Evolutionary conservation across 2,797 vertebrate species (phyloP).

Genomic region (Fistularia commersonii): DNA sequence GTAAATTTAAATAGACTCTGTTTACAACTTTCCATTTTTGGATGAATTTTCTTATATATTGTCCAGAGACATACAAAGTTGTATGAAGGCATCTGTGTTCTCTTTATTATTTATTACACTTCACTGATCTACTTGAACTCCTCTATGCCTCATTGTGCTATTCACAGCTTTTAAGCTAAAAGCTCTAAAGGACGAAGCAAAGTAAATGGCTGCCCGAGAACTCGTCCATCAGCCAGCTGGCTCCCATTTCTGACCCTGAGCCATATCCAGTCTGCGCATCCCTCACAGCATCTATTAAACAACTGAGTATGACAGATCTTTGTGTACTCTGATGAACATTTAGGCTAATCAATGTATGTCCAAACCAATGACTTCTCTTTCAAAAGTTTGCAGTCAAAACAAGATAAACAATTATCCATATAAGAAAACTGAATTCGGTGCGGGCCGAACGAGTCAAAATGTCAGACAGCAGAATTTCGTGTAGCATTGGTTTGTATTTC

Average conservation of each 20-base stretch:
- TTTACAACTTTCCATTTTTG: no score
- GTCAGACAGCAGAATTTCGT: constrained; percentile 1
- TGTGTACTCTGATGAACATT: constrained; percentile 54
- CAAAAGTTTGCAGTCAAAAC: constrained; percentile 48
- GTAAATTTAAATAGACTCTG: no score
- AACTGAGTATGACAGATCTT: constrained; percentile 45
- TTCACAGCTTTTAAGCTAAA: constrained; percentile 54
- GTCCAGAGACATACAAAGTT: background rate
- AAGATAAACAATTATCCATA: no score
- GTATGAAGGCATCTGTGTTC: constrained; percentile 3
- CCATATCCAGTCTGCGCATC: constrained; percentile 42
- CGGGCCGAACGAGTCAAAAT: no score
- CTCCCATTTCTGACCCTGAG: constrained; percentile 41
- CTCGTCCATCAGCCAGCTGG: constrained; percentile 50
- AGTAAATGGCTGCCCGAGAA: constrained; percentile 47
- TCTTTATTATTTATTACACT: constrained; percentile 11
- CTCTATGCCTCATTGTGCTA: constrained; percentile 43
- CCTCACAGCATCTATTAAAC: constrained; percentile 31
- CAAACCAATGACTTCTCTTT: constrained; percentile 50
- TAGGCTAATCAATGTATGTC: constrained; percentile 59
- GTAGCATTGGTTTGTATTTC: no score
- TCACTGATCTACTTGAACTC: constrained; percentile 21
- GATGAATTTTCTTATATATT: no score
- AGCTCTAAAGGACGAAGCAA: constrained; percentile 48
- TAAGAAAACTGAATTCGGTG: no score